Evolutionary conservation across 2,888 invertebrate species (phyloP).

Genomic region (Atethmia centrago): DNA sequence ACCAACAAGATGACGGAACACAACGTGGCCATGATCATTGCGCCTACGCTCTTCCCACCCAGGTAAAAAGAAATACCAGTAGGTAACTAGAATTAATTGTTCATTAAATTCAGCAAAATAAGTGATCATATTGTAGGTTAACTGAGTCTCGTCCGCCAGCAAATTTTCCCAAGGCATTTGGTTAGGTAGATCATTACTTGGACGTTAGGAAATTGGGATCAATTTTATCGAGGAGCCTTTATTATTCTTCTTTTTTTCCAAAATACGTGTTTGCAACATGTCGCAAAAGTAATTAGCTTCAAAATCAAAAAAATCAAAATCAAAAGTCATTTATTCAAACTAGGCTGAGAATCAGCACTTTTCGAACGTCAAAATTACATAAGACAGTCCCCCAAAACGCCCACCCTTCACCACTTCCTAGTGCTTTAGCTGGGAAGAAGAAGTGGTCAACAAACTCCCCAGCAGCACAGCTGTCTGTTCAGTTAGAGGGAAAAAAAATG

Average conservation of each 20-base stretch:
- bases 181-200: background rate
- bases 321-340: too few species aligned
- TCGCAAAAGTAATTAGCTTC: background rate
- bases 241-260: background rate
- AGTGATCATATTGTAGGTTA: background rate
- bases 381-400: too few species aligned
- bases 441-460: too few species aligned
- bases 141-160: background rate
- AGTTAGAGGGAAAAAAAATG: too few species aligned
- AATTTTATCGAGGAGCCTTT: background rate
- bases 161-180: conserved; percentile 9
- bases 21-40: conserved; percentile 98
- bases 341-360: too few species aligned
- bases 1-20: conserved; percentile 97
- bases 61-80: conserved; percentile 80
- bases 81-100: background rate
- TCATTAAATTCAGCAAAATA: background rate
- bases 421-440: too few species aligned
- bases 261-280: background rate
- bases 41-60: conserved; percentile 97
- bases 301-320: too few species aligned
- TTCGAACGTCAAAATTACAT: too few species aligned
- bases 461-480: too few species aligned
- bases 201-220: background rate
- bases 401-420: too few species aligned